Evolutionary conservation across 2,888 invertebrate genomes (phyloP), one percentile per base, ranked within the genome.

Genomic region (Leptothorax acervorum): DNA sequence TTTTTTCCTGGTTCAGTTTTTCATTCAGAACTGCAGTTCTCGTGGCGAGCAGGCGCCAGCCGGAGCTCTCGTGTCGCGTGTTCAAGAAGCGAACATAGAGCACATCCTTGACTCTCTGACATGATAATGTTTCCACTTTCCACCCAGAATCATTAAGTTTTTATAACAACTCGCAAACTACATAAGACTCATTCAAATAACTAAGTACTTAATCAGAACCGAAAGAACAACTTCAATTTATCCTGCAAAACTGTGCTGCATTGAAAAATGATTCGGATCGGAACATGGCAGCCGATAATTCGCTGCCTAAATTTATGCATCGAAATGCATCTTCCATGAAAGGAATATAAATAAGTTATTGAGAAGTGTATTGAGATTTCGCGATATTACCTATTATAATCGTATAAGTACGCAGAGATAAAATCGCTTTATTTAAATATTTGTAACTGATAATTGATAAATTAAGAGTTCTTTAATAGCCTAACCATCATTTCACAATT

Each of bases 1-100:
- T 82, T 82, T 76, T 79, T 62, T 23, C 81, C 45, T 4, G 9
- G 63, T 35, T 31, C 55, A 55, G 39, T 78, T 78, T 78, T 78
- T 78, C 78, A 78, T 78, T 78, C 78, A 45, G 66, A 28, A n/a
- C 48, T 15, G 51, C 66, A 53, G 1, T 45, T 42, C 75, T 75
- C 76, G 82, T 31, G 78, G 35, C 78, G 73, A 60, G 48, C 31
- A 48, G 79, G 48, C 79, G 48, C 60, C 79, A 35, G 48, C 57
- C 55, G 45, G 70, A 78, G 45, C 65, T 75, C 65, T 23, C 45
- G 51, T 31, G 18, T 65, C 48, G 6, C 18, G n/a, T 55, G 45
- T 66, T 81, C 18, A 23, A 70, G 23, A 57, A 71, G 18, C 11
- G 39, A 71, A 15, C n/a, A 18, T 28, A 28, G 12, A 78, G 12